These are phyloP conservation scores for Hartigia nigra DNA, from an alignment of 2,888 invertebrate species.

Conservation along the genomic window DNA sequence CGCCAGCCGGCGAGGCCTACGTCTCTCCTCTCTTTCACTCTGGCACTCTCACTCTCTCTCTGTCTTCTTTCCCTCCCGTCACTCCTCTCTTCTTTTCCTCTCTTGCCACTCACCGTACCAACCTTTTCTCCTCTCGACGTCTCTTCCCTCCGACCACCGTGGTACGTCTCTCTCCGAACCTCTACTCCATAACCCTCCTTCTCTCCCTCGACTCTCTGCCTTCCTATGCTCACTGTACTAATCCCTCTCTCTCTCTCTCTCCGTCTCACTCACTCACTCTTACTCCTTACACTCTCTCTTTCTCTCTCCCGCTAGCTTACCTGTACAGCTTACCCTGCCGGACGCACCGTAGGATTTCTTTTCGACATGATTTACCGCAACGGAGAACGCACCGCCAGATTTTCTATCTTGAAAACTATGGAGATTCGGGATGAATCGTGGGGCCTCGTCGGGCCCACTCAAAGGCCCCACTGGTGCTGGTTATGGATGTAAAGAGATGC, in stretches of 20 bases:
- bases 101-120: conserved; percentile 20
- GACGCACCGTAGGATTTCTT: neutral
- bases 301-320: conserved; percentile 11
- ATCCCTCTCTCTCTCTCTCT: conserved; percentile 29
- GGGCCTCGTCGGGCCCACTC: neutral
- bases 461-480: neutral
- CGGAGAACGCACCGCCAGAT: conserved; percentile 17
- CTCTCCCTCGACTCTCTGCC: conserved; percentile 9
- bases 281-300: conserved; percentile 19
- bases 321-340: neutral
- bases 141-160: conserved; percentile 12
- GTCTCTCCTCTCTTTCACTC: conserved; percentile 33
- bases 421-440: conserved; percentile 14
- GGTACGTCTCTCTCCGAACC: conserved; percentile 11
- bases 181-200: conserved; percentile 17
- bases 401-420: conserved; percentile 24
- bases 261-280: conserved; percentile 4
- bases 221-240: conserved; percentile 26
- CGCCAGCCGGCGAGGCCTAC: conserved; percentile 47
- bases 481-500: neutral
- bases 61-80: conserved; percentile 40
- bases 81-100: conserved; percentile 33
- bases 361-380: conserved; percentile 20
- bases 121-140: conserved; percentile 13
- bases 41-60: conserved; percentile 32